Evolutionary conservation across 2,797 vertebrate genomes (phyloP), one percentile per base, ranked within the genome.

Genomic region (Melopsittacus undulatus): DNA sequence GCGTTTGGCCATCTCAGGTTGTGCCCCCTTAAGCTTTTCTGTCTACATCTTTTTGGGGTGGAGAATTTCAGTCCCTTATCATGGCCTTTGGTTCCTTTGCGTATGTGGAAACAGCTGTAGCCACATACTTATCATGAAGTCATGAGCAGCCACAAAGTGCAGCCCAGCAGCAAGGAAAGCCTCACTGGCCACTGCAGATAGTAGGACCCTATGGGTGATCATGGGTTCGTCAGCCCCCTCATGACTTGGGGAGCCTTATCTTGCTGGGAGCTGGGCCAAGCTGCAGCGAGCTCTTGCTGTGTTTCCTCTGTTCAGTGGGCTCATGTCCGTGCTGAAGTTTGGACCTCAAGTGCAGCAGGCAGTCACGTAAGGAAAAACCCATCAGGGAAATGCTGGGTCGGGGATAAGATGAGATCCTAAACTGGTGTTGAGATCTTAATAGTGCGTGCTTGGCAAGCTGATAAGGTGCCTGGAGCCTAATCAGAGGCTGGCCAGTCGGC

Each of bases 71-170:
- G 79, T 7, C 70, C n/a, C 63, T 95, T 95, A 94, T 89, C 88
- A 0, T 0, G 23, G 56, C 81, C 51, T 32, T 27, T 1, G n/a
- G 59, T 70, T 86, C 42, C 63, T 63, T 2, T 56, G 67, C 16
- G 86, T 13, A 5, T 5, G 59, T 92, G 95, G 95, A 90, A 95
- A 72, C 92, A 95, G 95, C 88, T 95, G 75, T 89, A 22, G 92
- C 90, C 86, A 87, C 95, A 66, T 18, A 7, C 76, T 95, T 90
- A 74, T 82, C 56, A 3, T 48, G 80, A 11, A 45, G 59, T 17
- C 61, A 0, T 7, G 82, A 62, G 93, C 69, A 23, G 75, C 42
- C 42, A 1, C 11, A 17, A 43, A 2, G 34, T 3, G 67, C 69
- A 43, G 83, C 76, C 63, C 45, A 3, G 85, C 48, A 51, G 83